Percentiles rank a stretch among this genome's conserved stretches.
Evolutionary conservation across 2,113 vertebrate genomes (phyloP).

Genomic region (Cavia porcellus): DNA sequence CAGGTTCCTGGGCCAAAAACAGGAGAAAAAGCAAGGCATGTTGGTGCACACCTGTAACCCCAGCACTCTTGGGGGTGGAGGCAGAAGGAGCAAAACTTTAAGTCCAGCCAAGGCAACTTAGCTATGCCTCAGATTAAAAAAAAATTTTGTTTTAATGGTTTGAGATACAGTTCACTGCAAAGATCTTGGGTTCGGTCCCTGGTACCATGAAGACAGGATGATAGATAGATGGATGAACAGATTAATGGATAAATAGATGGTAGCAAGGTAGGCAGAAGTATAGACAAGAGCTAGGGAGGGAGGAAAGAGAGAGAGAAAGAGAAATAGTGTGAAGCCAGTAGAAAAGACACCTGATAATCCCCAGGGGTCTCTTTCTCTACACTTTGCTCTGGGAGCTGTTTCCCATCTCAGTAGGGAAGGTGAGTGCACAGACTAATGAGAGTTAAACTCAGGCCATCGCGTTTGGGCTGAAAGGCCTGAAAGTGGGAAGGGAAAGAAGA

Average conservation of each 20-base stretch:
- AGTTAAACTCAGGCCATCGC: not conserved
- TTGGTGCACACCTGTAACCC: not conserved
- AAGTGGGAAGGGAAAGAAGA: not conserved
- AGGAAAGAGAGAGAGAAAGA: not conserved
- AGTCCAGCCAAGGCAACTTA: not conserved
- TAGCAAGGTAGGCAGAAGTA: not conserved
- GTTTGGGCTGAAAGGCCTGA: not conserved
- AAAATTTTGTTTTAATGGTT: not conserved
- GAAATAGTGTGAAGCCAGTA: not conserved
- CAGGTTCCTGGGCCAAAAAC: not conserved
- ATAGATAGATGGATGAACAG: not conserved
- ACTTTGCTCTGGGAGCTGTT: not conserved
- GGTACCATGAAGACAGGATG: not conserved
- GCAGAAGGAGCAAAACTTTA: not conserved
- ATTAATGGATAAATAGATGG: not conserved
- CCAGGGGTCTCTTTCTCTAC: not conserved
- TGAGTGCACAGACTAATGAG: not conserved
- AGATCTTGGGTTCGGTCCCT: not conserved
- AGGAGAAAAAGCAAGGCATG: not conserved
- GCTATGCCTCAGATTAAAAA: not conserved
- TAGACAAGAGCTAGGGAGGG: not conserved
- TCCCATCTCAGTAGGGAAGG: not conserved
- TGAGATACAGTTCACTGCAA: not conserved
- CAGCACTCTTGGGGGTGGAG: not conserved
- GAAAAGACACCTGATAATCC: not conserved